A percentile compares a stretch with the other conserved stretches of the same genome.
phyloP scores from a whole-genome alignment of 2,888 invertebrate genomes.

The Caenorhabditis angaria region DNA sequence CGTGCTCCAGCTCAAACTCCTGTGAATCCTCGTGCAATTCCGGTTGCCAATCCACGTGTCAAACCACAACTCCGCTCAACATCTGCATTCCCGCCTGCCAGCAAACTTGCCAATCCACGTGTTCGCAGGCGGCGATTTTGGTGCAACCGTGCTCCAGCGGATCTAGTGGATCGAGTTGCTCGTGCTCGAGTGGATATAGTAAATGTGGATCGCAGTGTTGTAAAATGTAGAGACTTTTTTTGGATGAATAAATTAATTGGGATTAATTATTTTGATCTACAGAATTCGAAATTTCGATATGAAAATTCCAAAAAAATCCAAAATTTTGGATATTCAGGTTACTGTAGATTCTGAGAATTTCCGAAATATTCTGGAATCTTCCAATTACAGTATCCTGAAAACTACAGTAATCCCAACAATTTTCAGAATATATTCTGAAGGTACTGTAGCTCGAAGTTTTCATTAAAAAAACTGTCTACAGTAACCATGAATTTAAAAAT shows the following conservation, averaged over 20 bases:
- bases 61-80: slow-evolving; percentile 22
- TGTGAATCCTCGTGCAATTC: slow-evolving; percentile 32
- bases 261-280: no score
- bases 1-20: slow-evolving; percentile 9
- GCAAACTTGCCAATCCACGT: slow-evolving; percentile 31
- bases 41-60: slow-evolving; percentile 30
- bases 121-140: slow-evolving; percentile 22
- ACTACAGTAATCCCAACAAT: no score
- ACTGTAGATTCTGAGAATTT: no score
- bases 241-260: background rate
- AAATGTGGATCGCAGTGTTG: slow-evolving; percentile 1
- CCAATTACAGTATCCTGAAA: no score
- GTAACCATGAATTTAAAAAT: no score
- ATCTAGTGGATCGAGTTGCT: background rate
- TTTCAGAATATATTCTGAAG: no score
- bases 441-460: no score
- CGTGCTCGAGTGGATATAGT: background rate
- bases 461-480: no score
- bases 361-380: no score
- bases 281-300: no score
- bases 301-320: no score
- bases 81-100: slow-evolving; percentile 40
- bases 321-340: no score
- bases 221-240: background rate
- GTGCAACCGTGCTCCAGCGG: slow-evolving; percentile 8